Evolutionary conservation across 2,888 invertebrate species (phyloP).

Genomic region (Nineta flava): DNA sequence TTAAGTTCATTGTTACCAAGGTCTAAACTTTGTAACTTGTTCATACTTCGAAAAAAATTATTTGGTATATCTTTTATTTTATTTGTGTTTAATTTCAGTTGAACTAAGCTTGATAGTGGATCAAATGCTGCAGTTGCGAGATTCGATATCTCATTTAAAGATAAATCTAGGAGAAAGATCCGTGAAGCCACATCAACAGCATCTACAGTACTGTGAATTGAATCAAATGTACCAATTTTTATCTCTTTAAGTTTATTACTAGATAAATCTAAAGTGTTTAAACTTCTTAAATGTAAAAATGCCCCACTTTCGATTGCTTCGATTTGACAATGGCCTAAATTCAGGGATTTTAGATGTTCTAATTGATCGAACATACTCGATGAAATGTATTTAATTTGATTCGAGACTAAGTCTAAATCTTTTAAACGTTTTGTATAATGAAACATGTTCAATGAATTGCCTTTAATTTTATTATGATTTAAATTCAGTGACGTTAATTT

Average conservation of each 20-base stretch:
- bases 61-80: neutral
- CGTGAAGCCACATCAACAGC: neutral
- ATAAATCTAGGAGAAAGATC: neutral
- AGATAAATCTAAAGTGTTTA: constrained; percentile 15
- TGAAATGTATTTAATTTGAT: neutral
- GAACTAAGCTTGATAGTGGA: neutral
- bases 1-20: constrained; percentile 13
- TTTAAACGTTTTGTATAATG: neutral
- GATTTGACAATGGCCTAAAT: constrained; percentile 13
- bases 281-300: constrained; percentile 11
- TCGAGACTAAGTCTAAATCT: neutral
- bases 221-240: constrained; percentile 11
- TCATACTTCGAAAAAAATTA: constrained; percentile 7
- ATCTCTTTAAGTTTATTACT: constrained; percentile 13
- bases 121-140: neutral
- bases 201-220: neutral
- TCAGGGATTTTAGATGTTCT: constrained; percentile 10
- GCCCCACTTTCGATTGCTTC: constrained; percentile 10
- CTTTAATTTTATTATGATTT: neutral
- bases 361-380: neutral
- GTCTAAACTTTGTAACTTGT: constrained; percentile 11
- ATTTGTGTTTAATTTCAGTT: neutral
- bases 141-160: neutral
- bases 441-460: neutral
- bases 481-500: neutral